Conservation (phyloP, 2,797 vertebrate genomes). For the Rhinatrema bivittatum region DNA sequence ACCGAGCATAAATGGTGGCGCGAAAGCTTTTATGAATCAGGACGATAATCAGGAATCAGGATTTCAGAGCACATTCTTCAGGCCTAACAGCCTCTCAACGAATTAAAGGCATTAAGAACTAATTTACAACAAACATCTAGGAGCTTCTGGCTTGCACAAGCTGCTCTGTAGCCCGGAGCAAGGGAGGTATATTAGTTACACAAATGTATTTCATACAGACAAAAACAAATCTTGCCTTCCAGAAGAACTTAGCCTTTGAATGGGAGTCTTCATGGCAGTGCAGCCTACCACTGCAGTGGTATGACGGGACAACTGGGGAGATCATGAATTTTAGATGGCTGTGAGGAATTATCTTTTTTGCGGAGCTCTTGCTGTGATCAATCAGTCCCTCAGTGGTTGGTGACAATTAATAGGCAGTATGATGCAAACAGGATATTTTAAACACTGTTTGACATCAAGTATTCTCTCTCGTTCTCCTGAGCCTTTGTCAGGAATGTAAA, state of each 20-base stretch:
- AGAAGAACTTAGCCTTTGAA: conserved; percentile 38
- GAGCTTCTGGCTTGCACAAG: conserved; percentile 20
- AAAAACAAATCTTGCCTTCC: conserved; percentile 8
- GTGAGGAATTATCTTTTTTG: conserved; percentile 53
- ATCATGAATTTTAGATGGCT: conserved; percentile 50
- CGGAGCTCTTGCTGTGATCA: conserved; percentile 52
- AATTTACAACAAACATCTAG: conserved; percentile 37
- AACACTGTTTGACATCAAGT: conserved; percentile 45
- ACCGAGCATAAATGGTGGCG: conserved; percentile 14
- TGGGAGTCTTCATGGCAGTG: conserved; percentile 23
- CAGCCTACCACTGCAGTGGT: conserved; percentile 23
- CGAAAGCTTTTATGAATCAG: conserved; percentile 37
- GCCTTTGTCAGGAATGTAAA: too few relatives aligned
- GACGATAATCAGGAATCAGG: conserved; percentile 30
- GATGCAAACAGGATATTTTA: conserved; percentile 51
- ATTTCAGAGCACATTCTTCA: conserved; percentile 35
- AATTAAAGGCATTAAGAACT: conserved; percentile 43
- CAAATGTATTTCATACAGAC: conserved; percentile 38
- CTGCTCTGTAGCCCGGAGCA: conserved; percentile 33
- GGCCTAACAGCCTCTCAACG: conserved; percentile 28
- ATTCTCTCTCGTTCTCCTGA: too few relatives aligned
- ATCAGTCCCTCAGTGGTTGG: conserved; percentile 55
- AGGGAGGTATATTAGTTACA: conserved; percentile 31
- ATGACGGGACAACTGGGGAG: conserved; percentile 23
- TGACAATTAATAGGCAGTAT: conserved; percentile 55